Percentiles rank a stretch among this genome's conserved stretches.
Conservation (phyloP, 2,797 vertebrate species). For the Crenichthys baileyi region DNA sequence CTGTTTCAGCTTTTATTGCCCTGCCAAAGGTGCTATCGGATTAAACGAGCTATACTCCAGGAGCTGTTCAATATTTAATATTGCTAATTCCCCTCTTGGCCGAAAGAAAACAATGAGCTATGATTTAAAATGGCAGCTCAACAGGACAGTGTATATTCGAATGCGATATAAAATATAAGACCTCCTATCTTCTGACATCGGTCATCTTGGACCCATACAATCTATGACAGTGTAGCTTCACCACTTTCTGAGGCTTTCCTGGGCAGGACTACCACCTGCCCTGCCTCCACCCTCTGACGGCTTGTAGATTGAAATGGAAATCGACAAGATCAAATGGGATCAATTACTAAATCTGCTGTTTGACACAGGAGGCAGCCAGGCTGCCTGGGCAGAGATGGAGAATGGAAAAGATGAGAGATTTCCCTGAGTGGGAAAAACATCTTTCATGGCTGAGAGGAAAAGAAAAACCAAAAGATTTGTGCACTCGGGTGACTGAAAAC, state of each 20-base stretch:
- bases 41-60: slow-evolving; percentile 42
- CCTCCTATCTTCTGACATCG: slow-evolving; percentile 57
- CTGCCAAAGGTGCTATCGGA: slow-evolving; percentile 35
- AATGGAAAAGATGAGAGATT: slow-evolving; percentile 28
- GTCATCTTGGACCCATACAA: slow-evolving; percentile 60
- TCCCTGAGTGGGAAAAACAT: slow-evolving; percentile 50
- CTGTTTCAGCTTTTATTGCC: slow-evolving; percentile 42
- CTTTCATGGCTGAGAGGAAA: slow-evolving; percentile 45
- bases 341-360: slow-evolving; percentile 76
- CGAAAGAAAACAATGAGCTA: slow-evolving; percentile 55
- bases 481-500: slow-evolving; percentile 48
- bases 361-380: slow-evolving; percentile 50
- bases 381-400: slow-evolving; percentile 26
- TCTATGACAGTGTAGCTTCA: slow-evolving; percentile 51
- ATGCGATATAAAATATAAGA: slow-evolving; percentile 71
- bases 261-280: slow-evolving; percentile 47
- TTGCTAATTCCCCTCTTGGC: slow-evolving; percentile 78
- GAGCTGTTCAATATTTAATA: slow-evolving; percentile 74
- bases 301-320: slow-evolving; percentile 79
- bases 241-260: slow-evolving; percentile 49
- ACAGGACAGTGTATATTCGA: slow-evolving; percentile 73
- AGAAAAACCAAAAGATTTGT: slow-evolving; percentile 62
- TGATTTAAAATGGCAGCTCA: slow-evolving; percentile 73
- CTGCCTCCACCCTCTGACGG: slow-evolving; percentile 5
- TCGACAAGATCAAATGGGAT: slow-evolving; percentile 78